These are phyloP conservation scores for Dryobotodes eremita DNA, from an alignment of 2,888 invertebrate genomes.

Conservation along the genomic window DNA sequence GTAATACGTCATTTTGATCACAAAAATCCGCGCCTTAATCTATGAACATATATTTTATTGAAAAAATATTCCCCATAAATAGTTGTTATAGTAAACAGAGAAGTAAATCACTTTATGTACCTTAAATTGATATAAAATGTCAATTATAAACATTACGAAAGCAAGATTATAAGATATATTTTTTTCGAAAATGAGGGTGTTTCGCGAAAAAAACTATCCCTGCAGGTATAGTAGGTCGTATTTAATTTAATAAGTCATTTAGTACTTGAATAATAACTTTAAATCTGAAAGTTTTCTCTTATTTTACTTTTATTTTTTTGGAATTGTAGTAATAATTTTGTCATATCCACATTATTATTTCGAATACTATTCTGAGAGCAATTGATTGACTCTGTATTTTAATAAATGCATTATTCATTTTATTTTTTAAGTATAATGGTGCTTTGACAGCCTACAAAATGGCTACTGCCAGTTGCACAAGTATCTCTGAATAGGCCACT, in stretches of 20 bases:
- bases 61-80: conserved; percentile 51
- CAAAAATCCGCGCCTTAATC: conserved; percentile 70
- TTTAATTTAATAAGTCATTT: neutral
- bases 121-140: conserved; percentile 32
- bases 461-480: neutral
- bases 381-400: neutral
- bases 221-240: neutral
- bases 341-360: neutral
- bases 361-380: neutral
- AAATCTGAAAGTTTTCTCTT: too few relatives aligned
- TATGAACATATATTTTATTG: conserved; percentile 71
- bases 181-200: conserved; percentile 41
- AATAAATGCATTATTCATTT: neutral
- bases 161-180: conserved; percentile 7
- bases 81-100: conserved; percentile 29
- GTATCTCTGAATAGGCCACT: conserved; percentile 2
- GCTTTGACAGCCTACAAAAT: conserved; percentile 4
- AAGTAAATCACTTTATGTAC: conserved; percentile 30
- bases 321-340: neutral
- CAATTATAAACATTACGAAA: conserved; percentile 20
- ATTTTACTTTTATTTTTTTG: neutral
- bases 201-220: neutral
- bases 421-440: too few relatives aligned
- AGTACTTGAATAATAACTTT: neutral
- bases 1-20: conserved; percentile 76